Percentiles rank a stretch among this genome's conserved stretches.
Evolutionary conservation across 2,888 invertebrate genomes (phyloP).

Genomic region (Pyrgus malvae): DNA sequence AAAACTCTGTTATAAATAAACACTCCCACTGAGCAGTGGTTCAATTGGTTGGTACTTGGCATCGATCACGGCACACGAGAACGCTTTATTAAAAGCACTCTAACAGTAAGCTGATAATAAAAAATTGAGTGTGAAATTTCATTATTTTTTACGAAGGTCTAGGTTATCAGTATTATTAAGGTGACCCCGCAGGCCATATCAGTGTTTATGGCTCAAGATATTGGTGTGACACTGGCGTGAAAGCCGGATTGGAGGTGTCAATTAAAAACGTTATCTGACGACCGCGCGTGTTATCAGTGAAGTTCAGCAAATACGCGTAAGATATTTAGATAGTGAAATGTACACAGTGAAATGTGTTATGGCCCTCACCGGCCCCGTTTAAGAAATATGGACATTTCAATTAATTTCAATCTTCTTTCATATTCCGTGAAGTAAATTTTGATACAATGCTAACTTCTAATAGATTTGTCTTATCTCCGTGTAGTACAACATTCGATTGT

Average conservation of each 20-base stretch:
- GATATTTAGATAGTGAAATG: conserved; percentile 10
- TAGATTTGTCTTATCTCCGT: too few relatives aligned
- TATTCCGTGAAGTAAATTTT: too few relatives aligned
- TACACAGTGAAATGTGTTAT: conserved; percentile 7
- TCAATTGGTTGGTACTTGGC: too few relatives aligned
- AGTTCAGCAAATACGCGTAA: conserved; percentile 19
- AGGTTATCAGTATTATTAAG: conserved; percentile 10
- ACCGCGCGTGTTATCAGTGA: conserved; percentile 16
- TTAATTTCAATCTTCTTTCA: too few relatives aligned
- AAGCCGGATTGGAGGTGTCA: background rate
- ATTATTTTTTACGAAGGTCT: conserved; percentile 8
- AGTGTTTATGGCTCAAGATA: background rate
- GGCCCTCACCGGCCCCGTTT: too few relatives aligned
- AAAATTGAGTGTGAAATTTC: background rate
- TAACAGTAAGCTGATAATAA: background rate
- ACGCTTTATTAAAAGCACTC: background rate
- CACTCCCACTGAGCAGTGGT: too few relatives aligned
- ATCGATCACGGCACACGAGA: too few relatives aligned
- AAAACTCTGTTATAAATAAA: too few relatives aligned
- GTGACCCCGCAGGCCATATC: background rate
- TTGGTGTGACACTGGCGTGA: conserved; percentile 1
- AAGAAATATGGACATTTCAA: too few relatives aligned
- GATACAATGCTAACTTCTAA: too few relatives aligned
- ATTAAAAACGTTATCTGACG: conserved; percentile 6
- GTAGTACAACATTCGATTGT: too few relatives aligned